phyloP scores from a whole-genome alignment of 2,797 vertebrate species.

The Silurus lanzhouensis region DNA sequence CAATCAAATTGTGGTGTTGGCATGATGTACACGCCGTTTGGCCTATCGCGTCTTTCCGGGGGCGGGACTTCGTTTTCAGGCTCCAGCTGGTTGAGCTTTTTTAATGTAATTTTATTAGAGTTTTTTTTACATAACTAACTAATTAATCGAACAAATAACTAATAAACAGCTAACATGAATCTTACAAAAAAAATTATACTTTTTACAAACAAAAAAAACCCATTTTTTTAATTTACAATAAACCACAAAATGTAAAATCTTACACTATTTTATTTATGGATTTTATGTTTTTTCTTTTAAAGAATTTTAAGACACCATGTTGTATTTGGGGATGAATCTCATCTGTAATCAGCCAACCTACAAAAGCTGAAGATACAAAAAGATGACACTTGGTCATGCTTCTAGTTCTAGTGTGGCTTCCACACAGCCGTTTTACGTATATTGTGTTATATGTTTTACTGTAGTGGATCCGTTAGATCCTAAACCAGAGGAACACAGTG shows the following conservation, averaged over 20 bases:
- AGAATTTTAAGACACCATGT: background rate
- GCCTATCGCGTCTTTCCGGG: background rate
- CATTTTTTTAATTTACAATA: background rate
- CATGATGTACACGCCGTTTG: background rate
- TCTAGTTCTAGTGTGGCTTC: background rate
- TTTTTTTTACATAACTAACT: background rate
- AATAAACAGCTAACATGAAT: background rate
- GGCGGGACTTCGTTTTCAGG: background rate
- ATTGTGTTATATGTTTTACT: background rate
- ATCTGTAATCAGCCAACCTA: background rate
- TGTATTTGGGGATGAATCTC: background rate
- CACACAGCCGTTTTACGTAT: background rate
- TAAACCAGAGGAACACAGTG: background rate
- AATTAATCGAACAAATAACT: background rate
- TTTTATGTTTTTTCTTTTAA: background rate
- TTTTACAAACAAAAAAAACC: background rate
- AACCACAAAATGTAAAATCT: background rate
- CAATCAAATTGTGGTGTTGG: background rate
- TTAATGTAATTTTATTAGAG: too few relatives aligned
- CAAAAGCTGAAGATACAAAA: background rate
- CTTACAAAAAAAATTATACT: too few relatives aligned
- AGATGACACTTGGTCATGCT: background rate
- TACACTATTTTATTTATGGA: background rate
- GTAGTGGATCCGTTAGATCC: background rate
- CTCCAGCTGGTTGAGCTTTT: background rate